Conservation (phyloP, 2,888 invertebrate species). For the Iphiclides podalirius region DNA sequence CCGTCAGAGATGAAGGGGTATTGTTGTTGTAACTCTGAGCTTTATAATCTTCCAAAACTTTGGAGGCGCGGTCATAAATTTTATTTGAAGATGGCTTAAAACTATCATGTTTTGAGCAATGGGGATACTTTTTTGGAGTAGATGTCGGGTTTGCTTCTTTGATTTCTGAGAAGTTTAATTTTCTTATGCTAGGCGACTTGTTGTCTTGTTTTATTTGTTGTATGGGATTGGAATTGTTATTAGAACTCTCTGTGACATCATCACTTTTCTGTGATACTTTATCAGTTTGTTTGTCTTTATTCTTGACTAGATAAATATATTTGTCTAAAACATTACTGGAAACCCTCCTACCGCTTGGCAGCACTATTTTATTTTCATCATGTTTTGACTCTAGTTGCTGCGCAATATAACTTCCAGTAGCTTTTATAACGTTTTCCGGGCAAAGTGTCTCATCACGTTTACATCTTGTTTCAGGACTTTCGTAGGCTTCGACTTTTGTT, state of each 20-base stretch:
- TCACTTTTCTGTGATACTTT: conserved; percentile 24
- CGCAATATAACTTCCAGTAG: conserved; percentile 62
- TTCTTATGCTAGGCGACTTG: conserved; percentile 56
- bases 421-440: conserved; percentile 64
- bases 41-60: conserved; percentile 68
- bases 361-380: conserved; percentile 45
- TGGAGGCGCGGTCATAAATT: conserved; percentile 65
- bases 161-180: conserved; percentile 56
- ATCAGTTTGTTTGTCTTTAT: conserved; percentile 41
- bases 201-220: conserved; percentile 21
- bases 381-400: conserved; percentile 54
- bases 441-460: conserved; percentile 42
- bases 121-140: conserved; percentile 54
- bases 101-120: conserved; percentile 42
- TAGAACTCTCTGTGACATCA: conserved; percentile 14
- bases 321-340: conserved; percentile 61
- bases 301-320: conserved; percentile 70
- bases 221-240: conserved; percentile 12
- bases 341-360: conserved; percentile 59
- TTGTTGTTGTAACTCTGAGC: conserved; percentile 49
- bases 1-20: conserved; percentile 42
- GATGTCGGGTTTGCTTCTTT: conserved; percentile 69
- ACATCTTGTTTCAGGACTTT: conserved; percentile 56
- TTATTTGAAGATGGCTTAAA: conserved; percentile 68
- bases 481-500: conserved; percentile 67